phyloP scores from a whole-genome alignment of 2,888 invertebrate species.

The Drosophila planitibia region DNA sequence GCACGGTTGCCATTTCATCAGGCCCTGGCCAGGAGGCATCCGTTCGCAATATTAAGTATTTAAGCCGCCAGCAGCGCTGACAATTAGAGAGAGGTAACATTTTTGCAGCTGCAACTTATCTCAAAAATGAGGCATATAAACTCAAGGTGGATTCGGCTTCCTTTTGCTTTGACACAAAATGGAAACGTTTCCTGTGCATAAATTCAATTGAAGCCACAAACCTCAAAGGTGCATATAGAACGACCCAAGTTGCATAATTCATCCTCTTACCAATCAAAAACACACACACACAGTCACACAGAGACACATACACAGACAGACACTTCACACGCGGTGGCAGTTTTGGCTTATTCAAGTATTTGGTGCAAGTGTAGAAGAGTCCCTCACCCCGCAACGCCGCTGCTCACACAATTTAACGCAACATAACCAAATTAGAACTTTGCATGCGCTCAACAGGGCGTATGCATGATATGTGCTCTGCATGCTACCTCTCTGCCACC shows the following conservation, averaged over 20 bases:
- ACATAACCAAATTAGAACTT: constrained; percentile 59
- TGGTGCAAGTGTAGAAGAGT: constrained; percentile 29
- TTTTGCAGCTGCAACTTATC: constrained; percentile 29
- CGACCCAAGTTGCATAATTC: constrained; percentile 49
- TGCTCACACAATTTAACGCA: background rate
- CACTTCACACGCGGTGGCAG: background rate
- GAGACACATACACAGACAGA: background rate
- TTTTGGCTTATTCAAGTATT: constrained; percentile 14
- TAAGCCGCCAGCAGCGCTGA: constrained; percentile 32
- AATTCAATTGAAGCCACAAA: constrained; percentile 53
- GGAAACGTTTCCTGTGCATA: constrained; percentile 44
- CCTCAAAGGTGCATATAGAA: constrained; percentile 17
- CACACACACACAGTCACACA: constrained; percentile 1
- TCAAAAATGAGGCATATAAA: constrained; percentile 32
- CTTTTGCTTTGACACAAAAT: constrained; percentile 29
- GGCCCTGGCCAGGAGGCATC: constrained; percentile 26
- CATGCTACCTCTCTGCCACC: constrained; percentile 1
- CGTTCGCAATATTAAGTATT: constrained; percentile 54
- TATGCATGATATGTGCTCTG: constrained; percentile 45
- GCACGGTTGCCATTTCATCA: constrained; percentile 56
- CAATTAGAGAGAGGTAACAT: constrained; percentile 47
- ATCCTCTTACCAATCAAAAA: constrained; percentile 36
- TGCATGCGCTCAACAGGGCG: constrained; percentile 47
- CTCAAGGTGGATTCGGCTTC: constrained; percentile 16
- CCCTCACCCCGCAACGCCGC: background rate